Conservation (phyloP, 2,113 vertebrate genomes). For the Sitta europaea region DNA sequence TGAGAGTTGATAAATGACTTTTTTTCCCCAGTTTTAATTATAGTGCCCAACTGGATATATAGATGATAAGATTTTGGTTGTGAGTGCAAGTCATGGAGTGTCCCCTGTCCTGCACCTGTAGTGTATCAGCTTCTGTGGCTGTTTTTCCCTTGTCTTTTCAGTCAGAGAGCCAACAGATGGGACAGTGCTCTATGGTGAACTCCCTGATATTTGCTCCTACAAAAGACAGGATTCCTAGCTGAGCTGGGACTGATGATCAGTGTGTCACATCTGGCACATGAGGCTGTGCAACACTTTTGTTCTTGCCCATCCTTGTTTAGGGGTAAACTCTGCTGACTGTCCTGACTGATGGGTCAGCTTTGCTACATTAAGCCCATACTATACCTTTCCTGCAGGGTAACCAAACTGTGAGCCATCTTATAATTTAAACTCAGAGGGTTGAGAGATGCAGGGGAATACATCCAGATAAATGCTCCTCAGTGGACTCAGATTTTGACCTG, state of each 20-base stretch:
- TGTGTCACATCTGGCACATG: not conserved
- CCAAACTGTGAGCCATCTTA: not conserved
- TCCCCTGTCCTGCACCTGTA: not conserved
- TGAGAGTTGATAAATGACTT: not conserved
- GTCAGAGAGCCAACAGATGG: not conserved
- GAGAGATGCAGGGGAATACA: not conserved
- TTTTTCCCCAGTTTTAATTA: fast-evolving
- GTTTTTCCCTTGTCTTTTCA: not conserved
- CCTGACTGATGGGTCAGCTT: not conserved
- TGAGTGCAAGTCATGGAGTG: not conserved
- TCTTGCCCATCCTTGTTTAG: not conserved
- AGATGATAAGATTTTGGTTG: not conserved
- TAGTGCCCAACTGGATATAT: not conserved
- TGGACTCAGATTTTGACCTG: not conserved
- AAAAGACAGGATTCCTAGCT: fast-evolving
- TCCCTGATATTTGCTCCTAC: not conserved
- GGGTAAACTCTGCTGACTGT: not conserved
- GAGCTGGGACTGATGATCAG: not conserved
- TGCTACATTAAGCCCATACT: not conserved
- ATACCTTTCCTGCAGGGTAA: not conserved
- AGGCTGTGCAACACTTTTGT: not conserved
- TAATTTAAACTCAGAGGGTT: not conserved
- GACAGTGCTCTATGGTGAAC: not conserved
- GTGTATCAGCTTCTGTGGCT: not conserved
- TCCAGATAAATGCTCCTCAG: not conserved